Conservation (phyloP, 2,888 invertebrate species). For the Melieria omissa region DNA sequence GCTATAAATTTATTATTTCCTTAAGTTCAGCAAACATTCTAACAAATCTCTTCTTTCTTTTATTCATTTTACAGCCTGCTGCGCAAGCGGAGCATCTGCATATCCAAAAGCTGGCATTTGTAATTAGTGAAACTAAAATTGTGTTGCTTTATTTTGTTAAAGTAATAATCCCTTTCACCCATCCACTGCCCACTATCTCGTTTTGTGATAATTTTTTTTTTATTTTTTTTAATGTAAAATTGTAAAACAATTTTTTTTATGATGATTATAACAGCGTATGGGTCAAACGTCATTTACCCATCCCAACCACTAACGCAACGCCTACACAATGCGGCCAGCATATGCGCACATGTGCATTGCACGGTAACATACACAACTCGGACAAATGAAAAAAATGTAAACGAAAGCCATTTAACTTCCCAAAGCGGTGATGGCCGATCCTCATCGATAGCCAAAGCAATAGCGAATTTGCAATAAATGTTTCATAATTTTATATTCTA, state of each 20-base stretch:
- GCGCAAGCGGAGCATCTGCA: conserved; percentile 39
- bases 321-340: no score
- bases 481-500: conserved; percentile 40
- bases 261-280: neutral
- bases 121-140: conserved; percentile 39
- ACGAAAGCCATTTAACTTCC: conserved; percentile 1
- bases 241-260: conserved; percentile 29
- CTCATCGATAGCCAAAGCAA: conserved; percentile 11
- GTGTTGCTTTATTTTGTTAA: conserved; percentile 28
- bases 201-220: conserved; percentile 25
- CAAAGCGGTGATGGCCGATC: neutral
- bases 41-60: neutral
- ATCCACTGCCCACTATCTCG: neutral
- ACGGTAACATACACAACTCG: neutral
- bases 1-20: no score
- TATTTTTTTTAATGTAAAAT: conserved; percentile 37
- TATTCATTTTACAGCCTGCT: conserved; percentile 39
- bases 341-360: no score
- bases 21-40: neutral
- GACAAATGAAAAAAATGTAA: conserved; percentile 17
- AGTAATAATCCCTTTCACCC: conserved; percentile 27
- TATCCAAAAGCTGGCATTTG: conserved; percentile 64
- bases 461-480: conserved; percentile 41
- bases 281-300: conserved; percentile 1
- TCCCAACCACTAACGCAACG: neutral